These are phyloP conservation scores for Formica aserva DNA, from an alignment of 2,888 invertebrate genomes.

Conservation along the genomic window DNA sequence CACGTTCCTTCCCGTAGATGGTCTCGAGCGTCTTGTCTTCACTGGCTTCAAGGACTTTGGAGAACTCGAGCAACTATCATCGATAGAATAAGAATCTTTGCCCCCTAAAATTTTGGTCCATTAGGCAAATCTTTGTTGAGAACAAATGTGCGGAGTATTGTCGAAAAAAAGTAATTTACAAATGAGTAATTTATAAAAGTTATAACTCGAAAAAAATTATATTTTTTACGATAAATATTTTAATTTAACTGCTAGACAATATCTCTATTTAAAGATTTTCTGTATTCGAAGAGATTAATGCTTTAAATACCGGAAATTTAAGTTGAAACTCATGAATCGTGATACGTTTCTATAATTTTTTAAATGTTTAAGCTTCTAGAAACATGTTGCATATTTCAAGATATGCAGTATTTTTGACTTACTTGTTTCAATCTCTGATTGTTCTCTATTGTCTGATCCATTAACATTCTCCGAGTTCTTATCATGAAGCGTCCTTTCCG, in stretches of 20 bases:
- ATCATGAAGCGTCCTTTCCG: constrained; percentile 45
- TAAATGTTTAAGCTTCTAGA: not conserved
- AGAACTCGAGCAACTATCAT: constrained; percentile 74
- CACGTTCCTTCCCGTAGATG: constrained; percentile 75
- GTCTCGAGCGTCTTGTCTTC: constrained; percentile 73
- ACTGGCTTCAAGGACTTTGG: constrained; percentile 76
- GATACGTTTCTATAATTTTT: not conserved
- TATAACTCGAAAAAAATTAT: not conserved
- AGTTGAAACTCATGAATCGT: not conserved
- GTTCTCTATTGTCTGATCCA: not conserved
- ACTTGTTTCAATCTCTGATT: constrained; percentile 41
- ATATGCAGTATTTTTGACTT: constrained; percentile 18
- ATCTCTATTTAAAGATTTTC: not conserved
- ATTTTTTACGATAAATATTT: not conserved
- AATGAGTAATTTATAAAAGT: not conserved
- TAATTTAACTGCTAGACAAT: not conserved
- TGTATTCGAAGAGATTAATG: not conserved
- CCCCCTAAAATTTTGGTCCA: constrained; percentile 45
- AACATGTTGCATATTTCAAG: not conserved
- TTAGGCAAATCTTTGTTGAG: constrained; percentile 8
- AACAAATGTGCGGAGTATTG: not conserved
- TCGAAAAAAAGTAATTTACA: not conserved
- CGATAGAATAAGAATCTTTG: constrained; percentile 76
- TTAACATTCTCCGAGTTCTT: constrained; percentile 15
- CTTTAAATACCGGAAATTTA: not conserved